Conservation (phyloP, 2,797 vertebrate genomes). For the Neoniphon sammara region DNA sequence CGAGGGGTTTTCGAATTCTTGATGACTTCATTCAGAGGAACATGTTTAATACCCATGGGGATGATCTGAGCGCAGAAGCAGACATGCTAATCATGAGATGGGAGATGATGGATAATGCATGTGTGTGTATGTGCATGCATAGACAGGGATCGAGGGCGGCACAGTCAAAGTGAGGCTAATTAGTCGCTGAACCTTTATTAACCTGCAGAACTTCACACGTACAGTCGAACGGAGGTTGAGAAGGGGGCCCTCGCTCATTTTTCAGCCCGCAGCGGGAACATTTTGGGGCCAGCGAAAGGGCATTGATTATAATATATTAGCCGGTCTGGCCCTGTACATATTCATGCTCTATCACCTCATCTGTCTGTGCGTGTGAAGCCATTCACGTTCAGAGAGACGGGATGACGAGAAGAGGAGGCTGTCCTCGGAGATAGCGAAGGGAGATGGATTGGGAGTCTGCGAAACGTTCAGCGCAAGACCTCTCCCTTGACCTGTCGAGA, state of each 20-base stretch:
- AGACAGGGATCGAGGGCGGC: slow-evolving; percentile 30
- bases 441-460: slow-evolving; percentile 35
- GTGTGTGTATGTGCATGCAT: neutral
- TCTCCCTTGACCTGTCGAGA: slow-evolving; percentile 23
- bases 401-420: slow-evolving; percentile 7
- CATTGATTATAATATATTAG: slow-evolving; percentile 36
- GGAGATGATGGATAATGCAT: slow-evolving; percentile 21
- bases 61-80: slow-evolving; percentile 63
- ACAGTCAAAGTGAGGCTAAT: slow-evolving; percentile 47
- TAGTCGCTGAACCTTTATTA: slow-evolving; percentile 39
- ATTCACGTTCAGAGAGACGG: slow-evolving; percentile 11
- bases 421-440: no score
- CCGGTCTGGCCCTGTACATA: slow-evolving; percentile 19
- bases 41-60: slow-evolving; percentile 40
- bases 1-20: slow-evolving; percentile 53
- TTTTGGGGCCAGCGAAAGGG: slow-evolving; percentile 35
- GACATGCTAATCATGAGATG: slow-evolving; percentile 54
- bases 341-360: slow-evolving; percentile 48
- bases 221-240: slow-evolving; percentile 30
- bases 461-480: slow-evolving; percentile 28
- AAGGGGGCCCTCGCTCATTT: slow-evolving; percentile 11
- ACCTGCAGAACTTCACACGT: slow-evolving; percentile 44
- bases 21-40: slow-evolving; percentile 68
- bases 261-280: neutral
- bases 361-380: slow-evolving; percentile 28